phyloP scores from a whole-genome alignment of 2,797 vertebrate species.

The Poecile montanus region DNA sequence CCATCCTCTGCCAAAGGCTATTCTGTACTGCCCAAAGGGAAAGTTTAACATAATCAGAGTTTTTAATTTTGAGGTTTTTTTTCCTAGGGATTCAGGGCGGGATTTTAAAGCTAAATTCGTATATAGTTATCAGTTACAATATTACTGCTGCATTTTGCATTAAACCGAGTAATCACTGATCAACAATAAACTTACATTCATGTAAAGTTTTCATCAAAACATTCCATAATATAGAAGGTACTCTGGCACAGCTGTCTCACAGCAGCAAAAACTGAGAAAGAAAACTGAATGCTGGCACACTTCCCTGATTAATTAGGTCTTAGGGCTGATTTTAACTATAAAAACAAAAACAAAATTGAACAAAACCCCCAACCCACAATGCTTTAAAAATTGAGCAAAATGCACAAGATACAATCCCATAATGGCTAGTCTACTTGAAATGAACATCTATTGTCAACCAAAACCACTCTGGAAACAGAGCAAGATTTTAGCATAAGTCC shows the following conservation, averaged over 20 bases:
- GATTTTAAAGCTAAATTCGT: neutral
- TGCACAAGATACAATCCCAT: neutral
- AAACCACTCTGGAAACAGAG: neutral
- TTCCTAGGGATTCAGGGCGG: neutral
- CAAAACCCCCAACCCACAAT: rapidly evolving
- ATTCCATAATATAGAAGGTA: neutral
- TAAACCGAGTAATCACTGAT: neutral
- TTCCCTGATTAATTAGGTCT: neutral
- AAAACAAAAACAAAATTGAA: neutral
- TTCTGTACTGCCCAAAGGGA: neutral
- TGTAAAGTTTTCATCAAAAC: neutral
- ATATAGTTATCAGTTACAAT: neutral
- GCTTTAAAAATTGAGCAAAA: neutral
- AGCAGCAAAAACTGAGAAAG: neutral
- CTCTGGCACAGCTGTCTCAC: neutral
- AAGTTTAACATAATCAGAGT: neutral
- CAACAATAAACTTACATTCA: neutral
- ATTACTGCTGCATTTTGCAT: neutral
- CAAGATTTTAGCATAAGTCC: neutral
- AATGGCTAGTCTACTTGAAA: neutral
- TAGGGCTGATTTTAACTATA: neutral
- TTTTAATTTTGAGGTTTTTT: neutral
- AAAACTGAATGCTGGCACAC: neutral
- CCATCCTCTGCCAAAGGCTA: neutral
- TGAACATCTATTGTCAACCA: neutral